Conservation (phyloP, 2,113 vertebrate genomes). For the Bagarius yarrelli region DNA sequence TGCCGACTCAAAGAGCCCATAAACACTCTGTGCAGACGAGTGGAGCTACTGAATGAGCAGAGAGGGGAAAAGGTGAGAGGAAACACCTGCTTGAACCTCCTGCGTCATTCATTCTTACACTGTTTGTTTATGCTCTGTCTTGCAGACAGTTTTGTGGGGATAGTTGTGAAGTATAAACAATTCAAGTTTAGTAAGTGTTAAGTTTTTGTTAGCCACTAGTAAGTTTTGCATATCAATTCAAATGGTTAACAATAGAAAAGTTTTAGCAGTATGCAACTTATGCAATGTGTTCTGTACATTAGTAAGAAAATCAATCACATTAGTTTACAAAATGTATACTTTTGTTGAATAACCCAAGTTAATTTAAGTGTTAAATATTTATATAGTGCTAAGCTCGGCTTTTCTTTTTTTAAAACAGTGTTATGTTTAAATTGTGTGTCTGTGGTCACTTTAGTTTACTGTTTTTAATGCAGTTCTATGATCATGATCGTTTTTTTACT, state of each 20-base stretch:
- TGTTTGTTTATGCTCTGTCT: not conserved
- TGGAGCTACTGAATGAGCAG: slow-evolving; percentile 88
- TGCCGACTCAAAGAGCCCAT: slow-evolving; percentile 92
- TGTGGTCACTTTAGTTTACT: not conserved
- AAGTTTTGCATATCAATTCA: not conserved
- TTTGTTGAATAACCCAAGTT: too few relatives aligned
- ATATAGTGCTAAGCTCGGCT: too few relatives aligned
- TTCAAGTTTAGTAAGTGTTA: not conserved
- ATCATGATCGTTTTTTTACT: not conserved
- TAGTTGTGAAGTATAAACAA: not conserved
- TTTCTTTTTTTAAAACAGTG: not conserved
- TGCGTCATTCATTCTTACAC: not conserved
- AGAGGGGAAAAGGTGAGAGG: slow-evolving; percentile 90
- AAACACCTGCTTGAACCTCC: slow-evolving; percentile 17
- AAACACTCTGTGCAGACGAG: slow-evolving; percentile 76
- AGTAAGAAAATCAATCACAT: not conserved
- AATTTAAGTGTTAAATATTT: not conserved
- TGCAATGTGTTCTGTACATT: not conserved
- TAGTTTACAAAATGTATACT: not conserved
- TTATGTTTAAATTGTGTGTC: not conserved
- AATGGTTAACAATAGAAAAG: not conserved
- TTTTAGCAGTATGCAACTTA: not conserved
- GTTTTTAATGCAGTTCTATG: not conserved
- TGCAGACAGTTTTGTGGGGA: not conserved
- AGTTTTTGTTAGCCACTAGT: not conserved